Percentiles rank a stretch among this genome's conserved stretches.
Evolutionary conservation across 2,888 invertebrate species (phyloP).

Genomic region (Malthinus seriepunctatus): DNA sequence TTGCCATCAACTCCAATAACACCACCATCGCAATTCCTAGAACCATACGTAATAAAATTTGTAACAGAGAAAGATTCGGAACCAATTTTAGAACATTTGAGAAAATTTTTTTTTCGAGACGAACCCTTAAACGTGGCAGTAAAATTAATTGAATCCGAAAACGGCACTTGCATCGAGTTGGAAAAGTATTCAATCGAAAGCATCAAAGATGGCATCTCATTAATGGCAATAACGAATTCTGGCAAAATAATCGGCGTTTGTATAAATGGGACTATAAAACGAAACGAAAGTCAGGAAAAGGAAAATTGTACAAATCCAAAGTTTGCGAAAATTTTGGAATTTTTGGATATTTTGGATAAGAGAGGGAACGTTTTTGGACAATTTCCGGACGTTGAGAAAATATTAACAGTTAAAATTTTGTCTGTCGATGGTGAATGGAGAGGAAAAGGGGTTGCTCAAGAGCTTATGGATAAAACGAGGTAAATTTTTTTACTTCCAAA

Average conservation of each 20-base stretch:
- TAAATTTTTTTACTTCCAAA: slow-evolving; percentile 45
- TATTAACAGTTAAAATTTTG: slow-evolving; percentile 67
- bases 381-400: slow-evolving; percentile 59
- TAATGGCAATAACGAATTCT: slow-evolving; percentile 64
- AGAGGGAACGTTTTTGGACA: slow-evolving; percentile 61
- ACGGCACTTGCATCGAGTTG: slow-evolving; percentile 64
- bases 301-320: slow-evolving; percentile 62
- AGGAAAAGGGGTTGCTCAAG: slow-evolving; percentile 68
- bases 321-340: slow-evolving; percentile 66
- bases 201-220: slow-evolving; percentile 62
- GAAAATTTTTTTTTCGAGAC: slow-evolving; percentile 71
- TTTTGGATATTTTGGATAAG: slow-evolving; percentile 62
- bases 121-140: slow-evolving; percentile 70
- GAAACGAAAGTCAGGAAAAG: slow-evolving; percentile 53
- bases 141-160: slow-evolving; percentile 63
- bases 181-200: slow-evolving; percentile 65
- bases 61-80: slow-evolving; percentile 55
- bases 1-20: slow-evolving; percentile 46
- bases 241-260: slow-evolving; percentile 59
- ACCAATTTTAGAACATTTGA: slow-evolving; percentile 58
- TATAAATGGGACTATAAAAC: slow-evolving; percentile 46
- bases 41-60: slow-evolving; percentile 54
- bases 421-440: slow-evolving; percentile 69
- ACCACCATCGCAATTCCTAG: slow-evolving; percentile 42
- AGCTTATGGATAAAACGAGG: slow-evolving; percentile 65